Percentiles rank a stretch among this genome's conserved stretches.
These are phyloP conservation scores for Agriopis marginaria DNA, from an alignment of 2,888 invertebrate species.

Conservation along the genomic window DNA sequence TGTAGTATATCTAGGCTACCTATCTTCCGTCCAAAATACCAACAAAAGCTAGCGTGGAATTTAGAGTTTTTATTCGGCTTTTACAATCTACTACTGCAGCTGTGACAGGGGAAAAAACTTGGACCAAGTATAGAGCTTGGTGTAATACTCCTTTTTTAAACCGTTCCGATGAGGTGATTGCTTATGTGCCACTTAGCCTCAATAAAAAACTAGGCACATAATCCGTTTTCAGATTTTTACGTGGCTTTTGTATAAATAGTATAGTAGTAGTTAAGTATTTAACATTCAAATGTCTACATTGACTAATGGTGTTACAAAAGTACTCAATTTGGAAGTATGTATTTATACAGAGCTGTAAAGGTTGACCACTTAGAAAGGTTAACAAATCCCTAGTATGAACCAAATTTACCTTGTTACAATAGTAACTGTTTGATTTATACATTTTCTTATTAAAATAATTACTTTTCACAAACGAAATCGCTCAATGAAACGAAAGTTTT, in stretches of 20 bases:
- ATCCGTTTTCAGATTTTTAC: not conserved
- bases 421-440: conserved; percentile 4
- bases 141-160: not conserved
- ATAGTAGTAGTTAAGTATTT: not conserved
- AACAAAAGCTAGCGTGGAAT: too few relatives aligned
- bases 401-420: conserved; percentile 1
- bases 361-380: conserved; percentile 8
- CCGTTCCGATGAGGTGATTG: not conserved
- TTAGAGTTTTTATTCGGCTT: too few relatives aligned
- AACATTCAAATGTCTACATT: not conserved
- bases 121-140: too few relatives aligned
- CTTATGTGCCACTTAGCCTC: not conserved
- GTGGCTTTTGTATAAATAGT: not conserved
- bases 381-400: not conserved
- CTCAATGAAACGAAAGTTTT: too few relatives aligned
- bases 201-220: not conserved
- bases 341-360: conserved; percentile 6
- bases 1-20: too few relatives aligned
- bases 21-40: too few relatives aligned
- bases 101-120: too few relatives aligned
- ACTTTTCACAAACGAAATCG: too few relatives aligned
- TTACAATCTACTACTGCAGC: too few relatives aligned
- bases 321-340: conserved; percentile 1
- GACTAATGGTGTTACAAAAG: conserved; percentile 1
- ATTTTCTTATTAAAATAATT: not conserved